Percentiles rank a stretch among this genome's conserved stretches.
Conservation (phyloP, 2,797 vertebrate genomes). For the Gorsachius magnificus region DNA sequence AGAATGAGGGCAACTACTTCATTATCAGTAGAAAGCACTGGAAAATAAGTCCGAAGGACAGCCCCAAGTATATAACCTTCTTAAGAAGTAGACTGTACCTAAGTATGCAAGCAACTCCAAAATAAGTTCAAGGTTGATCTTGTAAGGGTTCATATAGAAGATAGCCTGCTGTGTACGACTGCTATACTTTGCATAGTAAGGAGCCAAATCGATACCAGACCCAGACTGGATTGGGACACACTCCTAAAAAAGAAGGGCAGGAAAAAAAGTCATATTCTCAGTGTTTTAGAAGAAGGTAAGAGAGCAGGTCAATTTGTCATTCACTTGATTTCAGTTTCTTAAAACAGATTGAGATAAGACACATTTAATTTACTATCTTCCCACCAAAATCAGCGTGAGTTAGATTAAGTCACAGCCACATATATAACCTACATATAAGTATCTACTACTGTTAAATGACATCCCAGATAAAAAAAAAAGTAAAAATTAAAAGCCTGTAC, state of each 20-base stretch:
- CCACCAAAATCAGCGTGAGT: background rate
- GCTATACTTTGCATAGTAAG: conserved; percentile 88
- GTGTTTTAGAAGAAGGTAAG: background rate
- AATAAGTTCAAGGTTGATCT: conserved; percentile 95
- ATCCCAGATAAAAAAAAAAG: background rate
- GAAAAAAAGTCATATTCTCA: background rate
- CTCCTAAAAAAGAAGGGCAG: conserved; percentile 79
- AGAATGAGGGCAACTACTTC: background rate
- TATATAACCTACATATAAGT: rapidly evolving
- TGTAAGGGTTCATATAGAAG: conserved; percentile 94
- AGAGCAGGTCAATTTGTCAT: background rate
- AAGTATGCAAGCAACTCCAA: conserved; percentile 89
- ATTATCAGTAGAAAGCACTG: background rate
- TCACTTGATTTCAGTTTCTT: background rate
- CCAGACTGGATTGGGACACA: conserved; percentile 77
- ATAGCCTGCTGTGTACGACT: conserved; percentile 87
- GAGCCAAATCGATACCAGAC: conserved; percentile 77
- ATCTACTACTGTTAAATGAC: background rate
- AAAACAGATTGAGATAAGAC: background rate
- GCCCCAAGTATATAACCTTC: background rate
- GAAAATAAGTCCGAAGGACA: background rate
- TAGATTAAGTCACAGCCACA: background rate
- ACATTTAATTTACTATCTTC: background rate
- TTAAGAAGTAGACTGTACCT: conserved; percentile 74
- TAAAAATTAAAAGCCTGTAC: background rate